A percentile compares a stretch with the other conserved stretches of the same genome.
Evolutionary conservation across 2,888 invertebrate genomes (phyloP).

Genomic region (Carabus problematicus): DNA sequence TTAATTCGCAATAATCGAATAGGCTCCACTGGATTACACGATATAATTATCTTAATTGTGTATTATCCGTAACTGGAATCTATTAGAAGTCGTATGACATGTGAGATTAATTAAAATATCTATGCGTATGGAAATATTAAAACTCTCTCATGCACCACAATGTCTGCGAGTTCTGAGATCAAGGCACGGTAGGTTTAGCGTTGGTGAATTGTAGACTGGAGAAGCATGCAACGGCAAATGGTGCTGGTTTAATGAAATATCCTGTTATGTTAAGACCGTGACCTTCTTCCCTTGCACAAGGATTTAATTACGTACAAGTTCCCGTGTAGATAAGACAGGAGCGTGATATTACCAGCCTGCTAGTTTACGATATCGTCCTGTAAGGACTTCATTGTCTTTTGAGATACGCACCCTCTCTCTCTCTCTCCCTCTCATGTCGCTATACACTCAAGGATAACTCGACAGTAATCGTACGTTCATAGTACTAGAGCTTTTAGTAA

Average conservation of each 20-base stretch:
- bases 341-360: slow-evolving; percentile 25
- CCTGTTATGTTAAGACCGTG: slow-evolving; percentile 9
- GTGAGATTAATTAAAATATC: no score
- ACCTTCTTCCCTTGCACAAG: slow-evolving; percentile 21
- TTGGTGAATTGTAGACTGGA: no score
- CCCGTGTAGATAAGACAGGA: slow-evolving; percentile 27
- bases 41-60: not conserved
- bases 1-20: not conserved
- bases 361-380: slow-evolving; percentile 30
- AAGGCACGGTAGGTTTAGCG: not conserved
- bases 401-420: not conserved
- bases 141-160: no score
- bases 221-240: no score
- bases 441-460: no score
- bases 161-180: not conserved
- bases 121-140: no score
- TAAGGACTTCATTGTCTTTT: slow-evolving; percentile 33
- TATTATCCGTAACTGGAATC: not conserved
- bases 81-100: no score
- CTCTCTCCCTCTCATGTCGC: no score
- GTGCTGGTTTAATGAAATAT: slow-evolving; percentile 22
- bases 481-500: no score
- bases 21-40: not conserved
- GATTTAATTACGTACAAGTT: slow-evolving; percentile 31
- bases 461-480: no score